phyloP scores from a whole-genome alignment of 2,888 invertebrate species.

The Sympetrum striolatum region DNA sequence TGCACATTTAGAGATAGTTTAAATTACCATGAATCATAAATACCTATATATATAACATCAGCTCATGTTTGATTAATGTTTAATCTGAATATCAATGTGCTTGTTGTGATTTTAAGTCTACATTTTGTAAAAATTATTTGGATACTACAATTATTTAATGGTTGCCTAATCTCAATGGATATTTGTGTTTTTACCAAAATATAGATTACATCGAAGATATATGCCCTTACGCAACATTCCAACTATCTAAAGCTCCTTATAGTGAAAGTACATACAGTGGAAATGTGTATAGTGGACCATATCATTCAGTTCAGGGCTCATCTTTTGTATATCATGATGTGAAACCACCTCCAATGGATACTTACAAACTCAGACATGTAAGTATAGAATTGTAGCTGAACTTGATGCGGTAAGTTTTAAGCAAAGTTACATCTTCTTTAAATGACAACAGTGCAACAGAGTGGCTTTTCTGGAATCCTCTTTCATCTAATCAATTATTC shows the following conservation, averaged over 20 bases:
- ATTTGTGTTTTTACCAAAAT: background rate
- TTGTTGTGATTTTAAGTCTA: too few species aligned
- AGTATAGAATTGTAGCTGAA: constrained; percentile 52
- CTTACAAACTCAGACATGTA: constrained; percentile 77
- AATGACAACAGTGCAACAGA: background rate
- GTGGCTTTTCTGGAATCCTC: too few species aligned
- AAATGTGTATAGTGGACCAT: constrained; percentile 85
- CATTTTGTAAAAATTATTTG: too few species aligned
- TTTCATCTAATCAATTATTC: too few species aligned
- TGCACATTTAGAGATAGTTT: too few species aligned
- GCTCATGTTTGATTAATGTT: too few species aligned
- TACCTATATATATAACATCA: too few species aligned
- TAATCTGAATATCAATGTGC: too few species aligned
- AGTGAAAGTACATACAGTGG: constrained; percentile 91
- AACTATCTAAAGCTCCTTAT: constrained; percentile 80
- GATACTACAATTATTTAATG: too few species aligned
- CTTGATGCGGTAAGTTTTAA: background rate
- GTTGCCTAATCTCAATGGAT: too few species aligned
- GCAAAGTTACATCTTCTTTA: background rate
- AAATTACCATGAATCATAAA: too few species aligned
- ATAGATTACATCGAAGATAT: constrained; percentile 90
- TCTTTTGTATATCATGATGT: constrained; percentile 87
- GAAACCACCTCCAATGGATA: constrained; percentile 74
- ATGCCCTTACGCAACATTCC: constrained; percentile 92
- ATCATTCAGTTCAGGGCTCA: constrained; percentile 83